Conservation (phyloP, 37 sponge, comb jelly and placozoan genomes). For the Halisarca cf. caerulea region DNA sequence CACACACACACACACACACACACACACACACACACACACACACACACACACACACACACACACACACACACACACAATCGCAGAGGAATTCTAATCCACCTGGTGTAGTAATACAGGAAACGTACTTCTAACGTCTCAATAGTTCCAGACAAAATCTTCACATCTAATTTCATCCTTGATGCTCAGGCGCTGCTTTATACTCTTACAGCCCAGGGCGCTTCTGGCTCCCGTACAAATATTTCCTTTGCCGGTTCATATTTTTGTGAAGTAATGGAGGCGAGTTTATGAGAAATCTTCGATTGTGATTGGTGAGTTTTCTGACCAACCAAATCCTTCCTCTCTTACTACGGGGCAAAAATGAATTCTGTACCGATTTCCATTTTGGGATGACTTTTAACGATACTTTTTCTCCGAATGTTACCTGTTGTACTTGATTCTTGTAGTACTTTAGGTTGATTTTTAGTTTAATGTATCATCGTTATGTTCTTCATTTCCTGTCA, state of each 20-base stretch:
- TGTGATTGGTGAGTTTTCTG: conserved; percentile 41
- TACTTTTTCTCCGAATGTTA: too few relatives aligned
- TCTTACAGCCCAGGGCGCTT: too few relatives aligned
- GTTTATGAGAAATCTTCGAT: neutral
- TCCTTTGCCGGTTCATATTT: too few relatives aligned
- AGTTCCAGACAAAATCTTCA: neutral
- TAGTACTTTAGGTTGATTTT: too few relatives aligned
- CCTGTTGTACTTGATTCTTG: too few relatives aligned
- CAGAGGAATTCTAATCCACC: neutral
- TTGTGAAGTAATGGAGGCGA: neutral
- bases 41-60: neutral
- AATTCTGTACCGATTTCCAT: neutral
- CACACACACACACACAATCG: conserved; percentile 19
- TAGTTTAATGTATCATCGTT: too few relatives aligned
- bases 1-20: too few relatives aligned
- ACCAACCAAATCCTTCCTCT: conserved; percentile 38
- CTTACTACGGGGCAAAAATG: neutral
- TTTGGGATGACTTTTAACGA: too few relatives aligned
- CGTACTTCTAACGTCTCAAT: neutral
- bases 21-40: too few relatives aligned
- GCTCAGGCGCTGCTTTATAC: too few relatives aligned
- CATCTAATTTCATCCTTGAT: neutral
- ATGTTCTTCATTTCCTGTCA: too few relatives aligned
- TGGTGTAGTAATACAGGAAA: neutral
- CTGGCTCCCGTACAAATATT: too few relatives aligned